A percentile compares a stretch with the other conserved stretches of the same genome.
Evolutionary conservation across 92 coral and sea anemone genomes (phyloP).

Genomic region (Porites lobata): DNA sequence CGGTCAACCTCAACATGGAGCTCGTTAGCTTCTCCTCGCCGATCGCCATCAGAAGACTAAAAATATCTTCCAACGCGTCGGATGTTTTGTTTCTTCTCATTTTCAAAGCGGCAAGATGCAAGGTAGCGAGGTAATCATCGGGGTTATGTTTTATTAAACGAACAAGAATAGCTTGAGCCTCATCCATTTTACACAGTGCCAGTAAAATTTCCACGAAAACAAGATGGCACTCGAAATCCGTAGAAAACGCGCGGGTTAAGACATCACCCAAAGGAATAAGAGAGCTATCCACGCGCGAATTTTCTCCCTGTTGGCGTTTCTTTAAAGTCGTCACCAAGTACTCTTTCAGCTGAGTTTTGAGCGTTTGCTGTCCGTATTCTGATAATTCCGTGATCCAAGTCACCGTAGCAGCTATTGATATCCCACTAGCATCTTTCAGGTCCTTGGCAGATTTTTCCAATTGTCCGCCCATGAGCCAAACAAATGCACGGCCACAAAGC

Average conservation of each 20-base stretch:
- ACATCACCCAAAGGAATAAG: constrained; percentile 78
- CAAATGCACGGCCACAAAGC: constrained; percentile 80
- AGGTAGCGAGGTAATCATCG: constrained; percentile 69
- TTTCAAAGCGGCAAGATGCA: constrained; percentile 88
- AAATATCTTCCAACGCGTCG: constrained; percentile 81
- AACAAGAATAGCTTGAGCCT: constrained; percentile 89
- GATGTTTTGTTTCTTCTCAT: constrained; percentile 76
- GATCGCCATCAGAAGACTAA: constrained; percentile 68
- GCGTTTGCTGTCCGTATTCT: constrained; percentile 51
- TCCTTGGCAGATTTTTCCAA: constrained; percentile 64
- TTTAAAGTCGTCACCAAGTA: constrained; percentile 49
- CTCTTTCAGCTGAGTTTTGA: constrained; percentile 57
- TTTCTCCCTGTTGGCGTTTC: constrained; percentile 26
- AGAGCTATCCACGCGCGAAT: constrained; percentile 45
- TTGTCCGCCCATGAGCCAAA: constrained; percentile 63
- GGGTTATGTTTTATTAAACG: constrained; percentile 83
- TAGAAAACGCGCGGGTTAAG: constrained; percentile 76
- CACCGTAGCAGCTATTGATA: constrained; percentile 57
- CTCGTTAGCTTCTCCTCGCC: constrained; percentile 81
- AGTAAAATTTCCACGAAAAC: constrained; percentile 82
- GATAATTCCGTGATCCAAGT: constrained; percentile 68
- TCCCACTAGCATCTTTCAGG: constrained; percentile 54
- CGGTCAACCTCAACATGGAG: constrained; percentile 63
- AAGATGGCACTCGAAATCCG: constrained; percentile 78
- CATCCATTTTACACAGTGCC: constrained; percentile 76